Evolutionary conservation across 2,797 vertebrate species (phyloP).

Genomic region (Scolopax rusticola): DNA sequence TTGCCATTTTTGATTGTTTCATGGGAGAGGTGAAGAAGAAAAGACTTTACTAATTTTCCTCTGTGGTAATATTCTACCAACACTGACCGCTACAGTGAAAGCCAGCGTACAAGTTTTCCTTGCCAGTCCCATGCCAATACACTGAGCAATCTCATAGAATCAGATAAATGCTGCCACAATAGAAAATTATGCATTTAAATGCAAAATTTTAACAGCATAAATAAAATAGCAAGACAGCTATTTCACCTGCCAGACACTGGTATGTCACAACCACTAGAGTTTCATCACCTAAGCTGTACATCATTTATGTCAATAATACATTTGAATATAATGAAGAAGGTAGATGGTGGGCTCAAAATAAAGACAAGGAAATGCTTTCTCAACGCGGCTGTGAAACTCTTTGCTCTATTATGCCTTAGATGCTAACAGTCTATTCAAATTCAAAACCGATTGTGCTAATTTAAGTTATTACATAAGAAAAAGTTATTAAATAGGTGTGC

Average conservation of each 20-base stretch:
- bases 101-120: neutral
- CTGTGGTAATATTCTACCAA: neutral
- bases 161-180: neutral
- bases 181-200: neutral
- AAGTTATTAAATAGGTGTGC: fast-evolving
- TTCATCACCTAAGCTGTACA: neutral
- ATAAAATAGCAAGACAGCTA: neutral
- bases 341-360: neutral
- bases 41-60: neutral
- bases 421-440: neutral
- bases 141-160: fast-evolving
- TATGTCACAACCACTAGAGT: neutral
- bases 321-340: neutral
- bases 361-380: neutral
- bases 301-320: neutral
- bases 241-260: neutral
- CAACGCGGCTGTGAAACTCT: neutral
- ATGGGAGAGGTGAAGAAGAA: neutral
- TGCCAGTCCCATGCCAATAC: neutral
- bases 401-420: too few relatives aligned
- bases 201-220: neutral
- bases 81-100: neutral
- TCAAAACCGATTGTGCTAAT: neutral
- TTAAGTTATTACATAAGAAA: neutral
- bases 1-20: neutral